phyloP scores from a whole-genome alignment of 2,888 invertebrate species.

The Amphipyra tragopoginis region DNA sequence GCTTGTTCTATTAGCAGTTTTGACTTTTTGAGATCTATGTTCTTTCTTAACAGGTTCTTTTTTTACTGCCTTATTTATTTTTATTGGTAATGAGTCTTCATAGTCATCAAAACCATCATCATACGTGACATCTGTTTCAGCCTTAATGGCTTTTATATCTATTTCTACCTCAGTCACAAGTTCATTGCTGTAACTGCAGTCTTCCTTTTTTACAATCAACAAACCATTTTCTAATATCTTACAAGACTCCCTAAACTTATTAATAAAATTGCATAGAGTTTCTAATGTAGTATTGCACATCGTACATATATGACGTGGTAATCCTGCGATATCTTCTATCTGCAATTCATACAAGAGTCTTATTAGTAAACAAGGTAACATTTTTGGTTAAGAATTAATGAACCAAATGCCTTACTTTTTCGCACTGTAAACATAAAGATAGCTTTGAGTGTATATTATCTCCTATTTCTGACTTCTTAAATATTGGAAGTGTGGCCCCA shows the following conservation, averaged over 20 bases:
- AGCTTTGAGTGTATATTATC: constrained; percentile 70
- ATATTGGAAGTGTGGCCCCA: constrained; percentile 76
- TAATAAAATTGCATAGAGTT: constrained; percentile 72
- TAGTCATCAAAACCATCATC: constrained; percentile 59
- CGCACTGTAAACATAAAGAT: constrained; percentile 70
- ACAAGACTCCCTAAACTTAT: constrained; percentile 73
- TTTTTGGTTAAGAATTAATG: neutral
- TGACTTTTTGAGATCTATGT: constrained; percentile 38
- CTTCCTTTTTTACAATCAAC: constrained; percentile 71
- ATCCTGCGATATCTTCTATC: constrained; percentile 81
- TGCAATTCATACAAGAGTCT: constrained; percentile 61
- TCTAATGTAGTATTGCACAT: constrained; percentile 74
- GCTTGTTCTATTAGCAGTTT: constrained; percentile 61
- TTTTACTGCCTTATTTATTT: constrained; percentile 47
- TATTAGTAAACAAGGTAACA: neutral
- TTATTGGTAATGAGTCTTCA: constrained; percentile 62
- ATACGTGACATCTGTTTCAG: constrained; percentile 61
- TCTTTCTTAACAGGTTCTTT: constrained; percentile 53
- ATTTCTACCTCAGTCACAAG: constrained; percentile 59
- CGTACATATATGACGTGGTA: constrained; percentile 78
- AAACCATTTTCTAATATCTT: constrained; percentile 72
- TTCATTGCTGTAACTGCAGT: constrained; percentile 35
- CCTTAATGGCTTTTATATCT: constrained; percentile 64
- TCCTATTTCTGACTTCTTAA: constrained; percentile 66
- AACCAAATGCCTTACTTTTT: constrained; percentile 68